A percentile compares a stretch with the other conserved stretches of the same genome.
These are phyloP conservation scores for Miichthys miiuy DNA, from an alignment of 2,797 vertebrate species.

Conservation along the genomic window DNA sequence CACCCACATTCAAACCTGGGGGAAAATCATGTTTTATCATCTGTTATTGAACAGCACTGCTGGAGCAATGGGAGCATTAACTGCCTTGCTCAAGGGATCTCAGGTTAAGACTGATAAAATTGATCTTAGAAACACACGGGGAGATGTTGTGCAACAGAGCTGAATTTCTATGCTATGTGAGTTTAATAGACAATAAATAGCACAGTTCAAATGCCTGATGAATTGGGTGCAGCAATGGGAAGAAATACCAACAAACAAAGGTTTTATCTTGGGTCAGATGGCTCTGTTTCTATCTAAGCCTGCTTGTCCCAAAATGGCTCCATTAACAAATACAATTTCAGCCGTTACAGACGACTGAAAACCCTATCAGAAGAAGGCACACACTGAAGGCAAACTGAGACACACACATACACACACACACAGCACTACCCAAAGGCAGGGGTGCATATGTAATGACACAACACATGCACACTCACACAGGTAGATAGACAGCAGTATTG, in stretches of 20 bases:
- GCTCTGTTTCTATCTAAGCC: conserved; percentile 68
- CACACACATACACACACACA: conserved; percentile 7
- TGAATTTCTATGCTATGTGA: conserved; percentile 16
- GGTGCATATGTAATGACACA: conserved; percentile 32
- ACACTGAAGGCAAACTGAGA: conserved; percentile 42
- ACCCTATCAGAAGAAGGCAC: conserved; percentile 64
- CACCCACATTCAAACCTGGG: neutral
- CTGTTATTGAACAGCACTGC: neutral
- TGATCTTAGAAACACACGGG: conserved; percentile 27
- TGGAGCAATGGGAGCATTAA: conserved; percentile 24
- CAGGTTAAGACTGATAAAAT: conserved; percentile 24
- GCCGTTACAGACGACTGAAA: conserved; percentile 77
- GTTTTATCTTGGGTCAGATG: conserved; percentile 71
- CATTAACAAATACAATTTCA: conserved; percentile 82
- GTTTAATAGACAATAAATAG: conserved; percentile 51
- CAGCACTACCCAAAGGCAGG: conserved; percentile 27
- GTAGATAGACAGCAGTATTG: conserved; percentile 39
- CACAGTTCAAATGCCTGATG: conserved; percentile 44
- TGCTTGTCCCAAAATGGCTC: conserved; percentile 73
- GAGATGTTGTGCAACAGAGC: conserved; percentile 26
- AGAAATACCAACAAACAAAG: conserved; percentile 68
- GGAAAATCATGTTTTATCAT: neutral
- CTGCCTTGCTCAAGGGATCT: conserved; percentile 26
- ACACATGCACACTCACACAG: neutral
- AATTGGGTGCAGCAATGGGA: conserved; percentile 50